A percentile compares a stretch with the other conserved stretches of the same genome.
Conservation (phyloP, 2,888 invertebrate genomes). For the Zonitis immaculata region DNA sequence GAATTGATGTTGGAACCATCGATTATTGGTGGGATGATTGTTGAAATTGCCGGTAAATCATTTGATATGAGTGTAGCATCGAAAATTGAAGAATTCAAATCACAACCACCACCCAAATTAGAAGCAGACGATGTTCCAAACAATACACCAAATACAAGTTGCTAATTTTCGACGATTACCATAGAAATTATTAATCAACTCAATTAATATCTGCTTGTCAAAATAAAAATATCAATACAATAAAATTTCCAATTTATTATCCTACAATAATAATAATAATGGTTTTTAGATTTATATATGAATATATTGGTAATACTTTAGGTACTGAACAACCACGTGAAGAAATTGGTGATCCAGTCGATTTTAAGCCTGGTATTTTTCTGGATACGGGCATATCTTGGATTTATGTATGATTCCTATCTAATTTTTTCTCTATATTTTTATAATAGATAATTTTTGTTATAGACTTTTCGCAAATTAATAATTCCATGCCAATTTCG, state of each 20-base stretch:
- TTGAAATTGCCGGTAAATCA: slow-evolving; percentile 1
- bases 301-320: slow-evolving; percentile 31
- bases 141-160: too few species aligned
- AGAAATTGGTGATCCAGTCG: slow-evolving; percentile 34
- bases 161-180: too few species aligned
- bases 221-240: too few species aligned
- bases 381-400: slow-evolving; percentile 39
- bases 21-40: not conserved
- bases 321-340: slow-evolving; percentile 29
- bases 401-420: slow-evolving; percentile 12
- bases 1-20: not conserved
- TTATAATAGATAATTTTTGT: slow-evolving; percentile 1
- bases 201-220: too few species aligned
- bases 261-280: not conserved
- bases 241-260: too few species aligned
- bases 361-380: slow-evolving; percentile 38
- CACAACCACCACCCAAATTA: too few species aligned
- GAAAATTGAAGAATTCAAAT: slow-evolving; percentile 8
- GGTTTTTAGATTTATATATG: slow-evolving; percentile 27
- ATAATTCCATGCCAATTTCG: slow-evolving; percentile 26
- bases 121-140: too few species aligned
- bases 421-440: not conserved
- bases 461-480: slow-evolving; percentile 30
- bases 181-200: too few species aligned
- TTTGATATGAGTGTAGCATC: slow-evolving; percentile 4